Conservation (phyloP, 2,113 vertebrate genomes). For the Aix galericulata region DNA sequence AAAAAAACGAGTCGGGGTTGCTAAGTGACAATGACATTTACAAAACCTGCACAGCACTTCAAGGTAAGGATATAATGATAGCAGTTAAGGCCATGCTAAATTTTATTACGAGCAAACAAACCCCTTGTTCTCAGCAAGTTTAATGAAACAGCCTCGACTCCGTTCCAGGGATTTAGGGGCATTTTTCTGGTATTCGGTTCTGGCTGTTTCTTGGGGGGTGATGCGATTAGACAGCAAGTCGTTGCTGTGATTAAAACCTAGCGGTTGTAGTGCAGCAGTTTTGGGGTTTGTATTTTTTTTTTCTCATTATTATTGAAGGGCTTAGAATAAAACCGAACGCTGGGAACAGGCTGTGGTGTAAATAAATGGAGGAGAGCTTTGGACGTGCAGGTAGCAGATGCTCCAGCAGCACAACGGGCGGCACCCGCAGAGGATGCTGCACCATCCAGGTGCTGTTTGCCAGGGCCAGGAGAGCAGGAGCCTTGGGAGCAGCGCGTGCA, state of each 20-base stretch:
- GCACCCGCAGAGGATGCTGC: accelerated
- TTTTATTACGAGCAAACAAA: not conserved
- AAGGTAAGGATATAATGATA: not conserved
- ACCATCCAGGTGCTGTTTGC: not conserved
- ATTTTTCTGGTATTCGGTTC: not conserved
- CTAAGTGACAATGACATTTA: not conserved
- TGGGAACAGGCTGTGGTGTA: not conserved
- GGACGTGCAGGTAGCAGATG: accelerated
- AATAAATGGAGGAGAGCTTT: not conserved
- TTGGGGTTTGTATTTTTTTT: not conserved
- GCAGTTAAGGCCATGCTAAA: not conserved
- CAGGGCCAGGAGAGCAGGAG: accelerated
- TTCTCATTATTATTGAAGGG: not conserved
- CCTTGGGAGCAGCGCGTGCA: accelerated
- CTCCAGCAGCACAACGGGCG: accelerated
- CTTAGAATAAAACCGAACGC: not conserved
- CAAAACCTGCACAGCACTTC: not conserved
- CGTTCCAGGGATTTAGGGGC: not conserved
- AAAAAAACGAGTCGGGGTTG: not conserved
- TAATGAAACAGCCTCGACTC: not conserved
- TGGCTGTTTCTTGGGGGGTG: not conserved
- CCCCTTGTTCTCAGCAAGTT: not conserved
- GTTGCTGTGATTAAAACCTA: not conserved
- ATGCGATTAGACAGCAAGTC: not conserved
- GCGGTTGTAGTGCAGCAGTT: not conserved